Base-by-base conservation (phyloP, 2,113 vertebrate species). In the Apteryx owenii region DNA sequence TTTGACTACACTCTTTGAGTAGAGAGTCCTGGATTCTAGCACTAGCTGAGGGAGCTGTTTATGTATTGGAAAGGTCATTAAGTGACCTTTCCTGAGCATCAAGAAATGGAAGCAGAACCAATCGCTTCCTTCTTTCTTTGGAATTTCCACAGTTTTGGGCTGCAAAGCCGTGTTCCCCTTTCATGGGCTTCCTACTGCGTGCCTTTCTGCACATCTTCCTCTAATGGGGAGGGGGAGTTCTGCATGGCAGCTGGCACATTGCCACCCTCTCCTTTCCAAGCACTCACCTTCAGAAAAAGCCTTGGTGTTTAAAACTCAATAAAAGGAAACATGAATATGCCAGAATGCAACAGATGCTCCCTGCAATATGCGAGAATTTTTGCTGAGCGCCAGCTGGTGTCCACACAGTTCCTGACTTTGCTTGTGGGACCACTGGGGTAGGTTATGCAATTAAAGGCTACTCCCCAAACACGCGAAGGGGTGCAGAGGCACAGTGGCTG, bases 51-150 rank as follows among this genome's bases (percentile, higher is more conserved):
- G 56, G n/a, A 88, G 2, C 13, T 72, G 12, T 86, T 85, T n/a
- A 77, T 72, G 5, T 15, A 3, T 68, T 85, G 68, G 50, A 78
- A 69, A 29, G 82, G 50, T 78, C 60, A 78, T 40, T 19, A n/a
- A 85, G 17, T 40, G 48, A 38, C 36, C 36, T 38, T 38, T 38
- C 36, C 36, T 38, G 36, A 38, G 5, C 13, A 26, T 69, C 62
- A 82, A 36, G 53, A 91, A 70, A 68, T 88, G 48, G 70, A 97
- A 95, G 85, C 65, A 92, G 91, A 96, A 93, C 31, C 31, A 61
- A 90, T 62, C 53, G 44, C 11, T 51, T 93, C 40, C 15, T 46
- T 36, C 44, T 1, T 2, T 25, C 56, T 69, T 40, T 71, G 85
- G 87, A 95, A 88, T 93, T 96, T 91, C 93, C 93, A 29, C 25